Conservation (phyloP, 1,140 invertebrate species). For the Halotydeus destructor region DNA sequence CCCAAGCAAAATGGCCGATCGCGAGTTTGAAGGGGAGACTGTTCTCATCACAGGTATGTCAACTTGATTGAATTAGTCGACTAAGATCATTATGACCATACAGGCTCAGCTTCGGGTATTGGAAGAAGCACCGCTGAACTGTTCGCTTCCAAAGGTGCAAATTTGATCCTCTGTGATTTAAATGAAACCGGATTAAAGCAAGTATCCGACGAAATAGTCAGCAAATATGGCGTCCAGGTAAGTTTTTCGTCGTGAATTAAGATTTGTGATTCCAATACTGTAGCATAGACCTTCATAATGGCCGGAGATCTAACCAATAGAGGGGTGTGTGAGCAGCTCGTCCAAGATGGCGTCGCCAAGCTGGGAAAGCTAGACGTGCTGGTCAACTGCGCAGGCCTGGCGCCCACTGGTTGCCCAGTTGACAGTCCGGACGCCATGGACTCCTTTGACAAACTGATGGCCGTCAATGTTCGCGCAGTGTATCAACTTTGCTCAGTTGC, state of each 20-base stretch:
- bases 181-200: too few relatives aligned
- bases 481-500: constrained; percentile 46
- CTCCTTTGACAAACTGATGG: background rate
- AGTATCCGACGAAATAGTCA: too few relatives aligned
- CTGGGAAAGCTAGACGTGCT: constrained; percentile 50
- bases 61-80: background rate
- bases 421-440: constrained; percentile 3
- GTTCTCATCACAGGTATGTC: constrained; percentile 8
- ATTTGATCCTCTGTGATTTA: constrained; percentile 1
- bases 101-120: constrained; percentile 9
- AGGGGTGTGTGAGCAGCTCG: constrained; percentile 37
- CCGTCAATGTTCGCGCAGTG: constrained; percentile 3
- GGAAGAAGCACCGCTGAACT: constrained; percentile 9
- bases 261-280: constrained; percentile 20
- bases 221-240: too few relatives aligned
- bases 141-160: constrained; percentile 2
- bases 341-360: constrained; percentile 23
- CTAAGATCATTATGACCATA: too few relatives aligned
- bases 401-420: background rate
- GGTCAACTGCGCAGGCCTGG: constrained; percentile 67
- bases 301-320: constrained; percentile 66
- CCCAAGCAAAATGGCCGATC: constrained; percentile 8
- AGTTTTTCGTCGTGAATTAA: too few relatives aligned
- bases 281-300: constrained; percentile 20
- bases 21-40: constrained; percentile 8